Evolutionary conservation across 2,888 invertebrate species (phyloP), one percentile per base, ranked within the genome.

Genomic region (Agonopterix alstromeriana): DNA sequence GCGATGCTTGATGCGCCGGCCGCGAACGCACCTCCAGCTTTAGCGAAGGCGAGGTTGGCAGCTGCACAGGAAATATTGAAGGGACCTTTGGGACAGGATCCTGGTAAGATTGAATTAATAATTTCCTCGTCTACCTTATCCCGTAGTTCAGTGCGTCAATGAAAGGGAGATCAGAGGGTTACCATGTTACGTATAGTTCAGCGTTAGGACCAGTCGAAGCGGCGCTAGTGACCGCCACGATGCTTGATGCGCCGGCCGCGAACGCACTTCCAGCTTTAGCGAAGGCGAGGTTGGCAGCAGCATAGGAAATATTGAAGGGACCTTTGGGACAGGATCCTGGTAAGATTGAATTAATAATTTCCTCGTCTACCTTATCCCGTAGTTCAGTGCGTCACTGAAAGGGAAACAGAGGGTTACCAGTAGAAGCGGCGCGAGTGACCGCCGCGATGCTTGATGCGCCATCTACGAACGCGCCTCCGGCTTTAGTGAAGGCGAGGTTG

Each of bases 1-100:
- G 91, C 93, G n/a, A 93, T 97, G 90, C 79, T 97, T 52, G 95
- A 96, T 73, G 94, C 94, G 0, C 90, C 92, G 45, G 92, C 95
- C 36, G 87, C 93, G 44, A 82, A 81, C 10, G 89, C 91, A 1
- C 92, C 94, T 10, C 90, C 92, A 0, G 91, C 92, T 8, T 78
- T 97, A 2, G 93, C 94, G 3, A 93, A 94, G 57, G 96, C 96
- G 0, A 94, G 97, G 65, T 89, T 98, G 7, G 91, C 92, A 1
- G 95, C 96, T 0, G 94, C 97, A 2, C 94, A 94, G 68, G 94
- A 96, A 71, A 90, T 97, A 43, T 62, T 88, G 14, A 68, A 71
- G 14, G 86, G 86, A 0, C 86, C 87, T 0, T 58, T 87, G 1
- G 85, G 80, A 0, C 73, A 80, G 35, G 83, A 86, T 9, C 85